These are phyloP conservation scores for Psettodes erumei DNA, from an alignment of 2,113 vertebrate genomes.

Conservation along the genomic window DNA sequence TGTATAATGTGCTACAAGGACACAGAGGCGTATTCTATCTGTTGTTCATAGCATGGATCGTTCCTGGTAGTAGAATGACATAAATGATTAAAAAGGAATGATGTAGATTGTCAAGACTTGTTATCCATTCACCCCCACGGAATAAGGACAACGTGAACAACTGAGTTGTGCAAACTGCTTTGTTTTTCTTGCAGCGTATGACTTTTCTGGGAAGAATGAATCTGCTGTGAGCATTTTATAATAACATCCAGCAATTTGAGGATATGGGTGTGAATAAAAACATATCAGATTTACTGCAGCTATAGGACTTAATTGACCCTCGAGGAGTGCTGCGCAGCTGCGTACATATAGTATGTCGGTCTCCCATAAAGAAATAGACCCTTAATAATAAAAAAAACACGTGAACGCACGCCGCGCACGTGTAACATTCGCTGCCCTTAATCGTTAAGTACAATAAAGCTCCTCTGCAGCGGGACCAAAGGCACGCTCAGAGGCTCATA, in stretches of 20 bases:
- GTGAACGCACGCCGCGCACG: background rate
- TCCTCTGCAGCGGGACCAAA: background rate
- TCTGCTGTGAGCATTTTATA: slow-evolving; percentile 26
- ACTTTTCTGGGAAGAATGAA: slow-evolving; percentile 40
- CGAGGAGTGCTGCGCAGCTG: slow-evolving; percentile 18
- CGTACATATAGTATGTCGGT: slow-evolving; percentile 5
- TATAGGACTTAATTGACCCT: slow-evolving; percentile 45
- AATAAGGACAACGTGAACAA: slow-evolving; percentile 49
- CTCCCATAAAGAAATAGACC: slow-evolving; percentile 38
- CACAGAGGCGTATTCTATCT: slow-evolving; percentile 30
- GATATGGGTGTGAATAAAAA: slow-evolving; percentile 45
- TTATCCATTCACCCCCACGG: slow-evolving; percentile 44
- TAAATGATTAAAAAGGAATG: slow-evolving; percentile 72
- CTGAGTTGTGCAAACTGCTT: slow-evolving; percentile 52
- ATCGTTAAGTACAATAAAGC: slow-evolving; percentile 1
- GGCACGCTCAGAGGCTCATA: background rate
- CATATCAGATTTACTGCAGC: slow-evolving; percentile 40
- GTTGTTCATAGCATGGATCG: slow-evolving; percentile 43
- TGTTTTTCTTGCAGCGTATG: slow-evolving; percentile 43
- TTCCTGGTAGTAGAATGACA: slow-evolving; percentile 53
- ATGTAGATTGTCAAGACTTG: slow-evolving; percentile 49
- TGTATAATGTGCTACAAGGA: slow-evolving; percentile 20
- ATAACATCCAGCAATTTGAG: slow-evolving; percentile 43
- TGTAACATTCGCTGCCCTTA: background rate
- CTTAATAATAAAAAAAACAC: slow-evolving; percentile 39